Evolutionary conservation across 1,140 invertebrate species (phyloP), one percentile per base, ranked within the genome.

Genomic region (Plodia interpunctella): DNA sequence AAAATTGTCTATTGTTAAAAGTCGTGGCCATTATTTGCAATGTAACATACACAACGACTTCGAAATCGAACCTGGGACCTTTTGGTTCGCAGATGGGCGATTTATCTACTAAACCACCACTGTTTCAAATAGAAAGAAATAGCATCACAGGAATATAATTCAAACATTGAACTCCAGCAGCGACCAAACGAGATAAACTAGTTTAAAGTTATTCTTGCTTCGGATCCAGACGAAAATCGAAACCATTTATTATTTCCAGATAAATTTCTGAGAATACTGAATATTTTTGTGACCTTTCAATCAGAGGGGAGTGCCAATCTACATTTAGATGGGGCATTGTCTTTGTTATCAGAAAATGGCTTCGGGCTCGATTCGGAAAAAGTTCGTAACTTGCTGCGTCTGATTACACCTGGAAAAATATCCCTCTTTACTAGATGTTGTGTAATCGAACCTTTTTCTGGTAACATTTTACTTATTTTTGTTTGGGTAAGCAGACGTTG

Each of bases 291-390:
- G 38, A 44, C 15, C 38, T 44, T 44, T 44, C 38, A 44, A 44
- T 44, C 38, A 44, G 38, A 15, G 38, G 38, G n/a, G 38, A 44
- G 38, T 15, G 38, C 38, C 38, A 44, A 44, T 44, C 38, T 44
- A 44, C 38, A 44, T 44, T 44, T 44, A 44, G 38, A 44, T 44
- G n/a, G 38, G 30, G 9, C 3, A 44, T 44, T 44, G 38, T 44
- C 38, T 44, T 44, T 44, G 38, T 44, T 44, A 44, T 44, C 38
- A 44, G 38, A 44, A 44, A 44, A 44, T 44, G 38, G 38, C 13
- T 44, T 44, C 38, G 38, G 38, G 38, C 38, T 17, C 15, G 38
- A 44, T 44, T 15, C 38, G 38, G 38, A 44, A 44, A 44, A 44
- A 44, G 13, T 44, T 44, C 38, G 15, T 15, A 15, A 15, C 38